Percentiles rank a stretch among this genome's conserved stretches.
Evolutionary conservation across 2,888 invertebrate species (phyloP).

Genomic region (Rapana venosa): DNA sequence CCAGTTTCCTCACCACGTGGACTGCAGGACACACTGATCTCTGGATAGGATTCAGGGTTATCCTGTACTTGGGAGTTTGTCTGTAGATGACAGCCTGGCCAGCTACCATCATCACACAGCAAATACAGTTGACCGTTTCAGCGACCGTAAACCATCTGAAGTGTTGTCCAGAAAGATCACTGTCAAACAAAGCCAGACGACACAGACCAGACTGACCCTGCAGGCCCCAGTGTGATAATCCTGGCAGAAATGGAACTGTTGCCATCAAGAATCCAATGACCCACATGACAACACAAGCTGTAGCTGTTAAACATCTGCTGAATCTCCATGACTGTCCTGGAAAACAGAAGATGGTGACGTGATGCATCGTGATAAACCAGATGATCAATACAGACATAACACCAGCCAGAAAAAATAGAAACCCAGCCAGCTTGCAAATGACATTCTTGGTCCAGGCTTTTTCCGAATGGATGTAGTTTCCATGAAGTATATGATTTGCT

Average conservation of each 20-base stretch:
- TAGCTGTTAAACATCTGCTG: background rate
- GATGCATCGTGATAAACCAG: too few species aligned
- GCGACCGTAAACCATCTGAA: background rate
- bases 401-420: too few species aligned
- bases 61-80: background rate
- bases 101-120: background rate
- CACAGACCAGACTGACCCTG: conserved; percentile 6
- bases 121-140: background rate
- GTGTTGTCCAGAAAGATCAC: background rate
- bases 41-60: background rate
- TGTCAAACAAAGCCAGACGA: background rate
- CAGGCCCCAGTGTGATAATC: background rate
- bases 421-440: too few species aligned
- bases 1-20: background rate
- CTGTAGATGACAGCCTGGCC: background rate
- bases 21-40: background rate
- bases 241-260: background rate
- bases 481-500: too few species aligned
- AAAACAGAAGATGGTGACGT: too few species aligned
- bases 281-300: background rate
- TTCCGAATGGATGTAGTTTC: too few species aligned
- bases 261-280: background rate
- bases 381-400: too few species aligned
- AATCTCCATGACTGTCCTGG: too few species aligned
- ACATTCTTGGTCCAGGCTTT: too few species aligned